phyloP scores from a whole-genome alignment of 1,140 invertebrate genomes.

The Bombus picipes region DNA sequence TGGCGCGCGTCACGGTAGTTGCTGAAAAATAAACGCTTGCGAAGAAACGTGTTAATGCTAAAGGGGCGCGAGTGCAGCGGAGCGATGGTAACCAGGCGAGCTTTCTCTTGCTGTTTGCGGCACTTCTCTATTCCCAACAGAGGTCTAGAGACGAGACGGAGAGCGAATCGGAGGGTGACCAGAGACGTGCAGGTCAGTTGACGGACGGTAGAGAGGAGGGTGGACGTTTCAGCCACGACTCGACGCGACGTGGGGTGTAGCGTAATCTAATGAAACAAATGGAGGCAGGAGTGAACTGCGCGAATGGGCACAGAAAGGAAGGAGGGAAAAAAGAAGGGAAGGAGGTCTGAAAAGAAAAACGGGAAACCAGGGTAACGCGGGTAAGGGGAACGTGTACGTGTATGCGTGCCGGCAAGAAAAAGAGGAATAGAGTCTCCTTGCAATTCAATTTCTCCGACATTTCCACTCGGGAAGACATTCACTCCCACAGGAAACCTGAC shows the following conservation, averaged over 20 bases:
- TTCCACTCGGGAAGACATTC: conserved; percentile 64
- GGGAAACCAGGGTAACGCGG: neutral
- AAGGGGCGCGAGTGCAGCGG: neutral
- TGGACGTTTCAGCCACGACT: neutral
- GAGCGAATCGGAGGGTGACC: neutral
- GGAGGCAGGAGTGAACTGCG: conserved; percentile 71
- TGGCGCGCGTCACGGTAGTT: neutral
- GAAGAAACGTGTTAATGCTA: conserved; percentile 6
- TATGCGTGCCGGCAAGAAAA: conserved; percentile 21
- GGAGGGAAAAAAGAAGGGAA: neutral
- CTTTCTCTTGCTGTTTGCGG: conserved; percentile 31
- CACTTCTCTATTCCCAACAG: conserved; percentile 50
- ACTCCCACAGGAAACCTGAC: conserved; percentile 46
- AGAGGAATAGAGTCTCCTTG: conserved; percentile 58
- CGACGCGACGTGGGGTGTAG: conserved; percentile 7
- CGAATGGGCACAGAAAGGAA: conserved; percentile 54
- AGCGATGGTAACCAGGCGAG: conserved; percentile 43
- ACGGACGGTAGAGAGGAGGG: neutral
- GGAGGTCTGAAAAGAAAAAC: neutral
- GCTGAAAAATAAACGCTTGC: conserved; percentile 3
- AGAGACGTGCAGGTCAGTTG: neutral
- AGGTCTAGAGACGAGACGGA: neutral
- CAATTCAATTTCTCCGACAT: conserved; percentile 74
- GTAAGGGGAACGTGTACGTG: too few relatives aligned
- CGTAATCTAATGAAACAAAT: conserved; percentile 78